phyloP scores from a whole-genome alignment of 2,113 vertebrate species.

The Nothoprocta pentlandii region DNA sequence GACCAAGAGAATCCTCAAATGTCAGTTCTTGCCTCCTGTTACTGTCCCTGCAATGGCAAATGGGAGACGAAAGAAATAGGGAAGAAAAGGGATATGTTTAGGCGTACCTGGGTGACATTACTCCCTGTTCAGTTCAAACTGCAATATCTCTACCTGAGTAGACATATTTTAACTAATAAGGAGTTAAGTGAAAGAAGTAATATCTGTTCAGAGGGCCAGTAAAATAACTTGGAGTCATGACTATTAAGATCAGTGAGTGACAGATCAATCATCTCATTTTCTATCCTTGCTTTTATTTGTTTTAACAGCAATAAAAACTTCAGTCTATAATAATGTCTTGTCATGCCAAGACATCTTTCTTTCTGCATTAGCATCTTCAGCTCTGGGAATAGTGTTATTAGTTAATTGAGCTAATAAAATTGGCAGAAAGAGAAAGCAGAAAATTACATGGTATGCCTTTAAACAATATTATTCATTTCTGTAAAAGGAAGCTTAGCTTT shows the following conservation, averaged over 20 bases:
- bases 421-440: background rate
- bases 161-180: background rate
- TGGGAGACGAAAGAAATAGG: background rate
- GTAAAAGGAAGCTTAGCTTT: background rate
- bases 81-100: background rate
- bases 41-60: rapidly evolving
- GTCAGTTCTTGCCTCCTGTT: background rate
- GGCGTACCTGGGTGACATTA: rapidly evolving
- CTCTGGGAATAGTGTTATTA: background rate
- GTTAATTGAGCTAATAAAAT: background rate
- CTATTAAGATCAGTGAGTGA: background rate
- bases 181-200: background rate
- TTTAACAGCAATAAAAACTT: background rate
- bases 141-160: background rate
- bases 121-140: background rate
- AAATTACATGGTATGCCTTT: background rate
- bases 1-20: background rate
- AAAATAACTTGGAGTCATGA: background rate
- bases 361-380: background rate
- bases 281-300: background rate
- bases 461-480: background rate
- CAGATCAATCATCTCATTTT: rapidly evolving
- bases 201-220: background rate
- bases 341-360: background rate
- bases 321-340: background rate